phyloP scores from a whole-genome alignment of 2,888 invertebrate genomes.

The Acanthosepion pharaonis region DNA sequence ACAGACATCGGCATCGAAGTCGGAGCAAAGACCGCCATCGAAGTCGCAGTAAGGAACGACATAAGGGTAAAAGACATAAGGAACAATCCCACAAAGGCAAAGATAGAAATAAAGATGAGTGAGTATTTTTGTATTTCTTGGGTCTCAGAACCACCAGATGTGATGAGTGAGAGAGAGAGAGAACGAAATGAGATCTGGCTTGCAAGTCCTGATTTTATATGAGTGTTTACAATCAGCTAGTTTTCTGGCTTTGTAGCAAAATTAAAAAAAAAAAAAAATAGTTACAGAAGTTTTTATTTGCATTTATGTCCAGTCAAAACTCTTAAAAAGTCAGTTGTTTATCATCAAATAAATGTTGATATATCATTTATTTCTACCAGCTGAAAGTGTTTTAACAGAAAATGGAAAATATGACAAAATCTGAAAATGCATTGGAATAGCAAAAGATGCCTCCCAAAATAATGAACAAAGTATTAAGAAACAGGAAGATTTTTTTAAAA shows the following conservation, averaged over 20 bases:
- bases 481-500: too few relatives aligned
- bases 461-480: too few relatives aligned
- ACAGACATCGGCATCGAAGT: conserved; percentile 39
- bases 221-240: not conserved
- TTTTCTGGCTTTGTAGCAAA: not conserved
- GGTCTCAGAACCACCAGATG: not conserved
- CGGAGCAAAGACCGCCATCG: conserved; percentile 55
- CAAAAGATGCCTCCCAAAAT: too few relatives aligned
- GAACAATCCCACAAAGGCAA: conserved; percentile 45
- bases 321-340: too few relatives aligned
- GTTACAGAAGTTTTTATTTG: too few relatives aligned
- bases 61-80: conserved; percentile 55
- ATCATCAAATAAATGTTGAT: too few relatives aligned
- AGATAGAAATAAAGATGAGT: conserved; percentile 46
- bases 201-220: not conserved
- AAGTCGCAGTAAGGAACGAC: conserved; percentile 55
- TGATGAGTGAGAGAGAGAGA: conserved; percentile 53
- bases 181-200: conserved; percentile 47
- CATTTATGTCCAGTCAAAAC: too few relatives aligned
- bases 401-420: too few relatives aligned
- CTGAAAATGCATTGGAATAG: too few relatives aligned
- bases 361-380: too few relatives aligned
- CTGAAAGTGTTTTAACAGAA: too few relatives aligned
- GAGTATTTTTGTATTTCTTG: not conserved
- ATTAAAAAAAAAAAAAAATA: too few relatives aligned